Conservation (phyloP, 2,113 vertebrate species). For the Dromiciops gliroides region DNA sequence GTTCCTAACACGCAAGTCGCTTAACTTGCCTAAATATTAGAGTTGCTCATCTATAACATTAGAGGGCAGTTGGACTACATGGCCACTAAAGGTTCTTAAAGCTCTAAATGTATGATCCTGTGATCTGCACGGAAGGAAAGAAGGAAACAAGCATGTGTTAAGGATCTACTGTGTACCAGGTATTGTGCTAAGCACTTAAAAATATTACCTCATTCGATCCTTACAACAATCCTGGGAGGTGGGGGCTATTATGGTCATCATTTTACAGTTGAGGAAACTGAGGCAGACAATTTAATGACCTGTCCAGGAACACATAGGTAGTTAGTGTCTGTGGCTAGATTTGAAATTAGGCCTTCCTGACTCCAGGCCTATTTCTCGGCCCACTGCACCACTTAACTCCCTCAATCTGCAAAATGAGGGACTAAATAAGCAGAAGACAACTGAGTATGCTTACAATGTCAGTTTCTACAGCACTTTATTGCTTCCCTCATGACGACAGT, state of each 20-base stretch:
- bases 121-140: neutral
- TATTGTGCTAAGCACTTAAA: neutral
- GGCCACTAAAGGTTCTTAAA: no score
- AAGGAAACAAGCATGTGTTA: neutral
- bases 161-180: neutral
- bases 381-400: neutral
- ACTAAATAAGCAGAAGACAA: neutral
- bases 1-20: no score
- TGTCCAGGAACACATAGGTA: neutral
- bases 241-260: neutral
- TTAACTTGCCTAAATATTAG: neutral
- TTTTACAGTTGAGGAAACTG: neutral
- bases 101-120: neutral
- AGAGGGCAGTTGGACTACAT: neutral
- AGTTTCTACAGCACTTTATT: neutral
- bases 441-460: neutral
- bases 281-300: neutral
- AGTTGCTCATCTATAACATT: neutral
- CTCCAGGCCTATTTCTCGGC: neutral
- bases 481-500: neutral
- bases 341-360: neutral
- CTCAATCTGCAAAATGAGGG: neutral
- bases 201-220: neutral
- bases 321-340: neutral
- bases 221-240: neutral